A percentile compares a stretch with the other conserved stretches of the same genome.
These are phyloP conservation scores for Sphecodes monilicornis DNA, from an alignment of 2,888 invertebrate genomes.

Conservation along the genomic window DNA sequence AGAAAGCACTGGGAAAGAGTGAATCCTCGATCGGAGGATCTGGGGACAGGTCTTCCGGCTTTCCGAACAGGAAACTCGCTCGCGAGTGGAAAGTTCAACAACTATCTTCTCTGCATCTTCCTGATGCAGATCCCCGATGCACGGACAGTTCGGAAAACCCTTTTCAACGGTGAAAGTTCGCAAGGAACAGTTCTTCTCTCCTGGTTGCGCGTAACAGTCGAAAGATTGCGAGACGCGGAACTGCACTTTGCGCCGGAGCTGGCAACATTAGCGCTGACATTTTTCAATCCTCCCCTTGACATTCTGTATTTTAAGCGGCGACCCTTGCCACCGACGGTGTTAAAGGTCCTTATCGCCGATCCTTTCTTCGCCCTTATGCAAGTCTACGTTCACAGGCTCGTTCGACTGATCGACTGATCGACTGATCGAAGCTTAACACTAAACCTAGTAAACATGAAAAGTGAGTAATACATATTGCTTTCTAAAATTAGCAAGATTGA, in stretches of 20 bases:
- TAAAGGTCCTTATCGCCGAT: not conserved
- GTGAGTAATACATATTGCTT: no score
- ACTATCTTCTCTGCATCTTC: not conserved
- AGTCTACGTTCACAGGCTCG: not conserved
- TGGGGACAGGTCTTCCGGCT: not conserved
- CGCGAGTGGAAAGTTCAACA: constrained; percentile 41
- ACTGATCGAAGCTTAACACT: not conserved
- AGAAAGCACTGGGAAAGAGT: not conserved
- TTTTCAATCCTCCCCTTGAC: constrained; percentile 22
- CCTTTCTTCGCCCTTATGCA: not conserved
- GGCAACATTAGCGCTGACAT: constrained; percentile 29
- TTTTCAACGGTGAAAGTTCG: constrained; percentile 10
- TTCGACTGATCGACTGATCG: not conserved
- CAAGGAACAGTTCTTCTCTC: not conserved
- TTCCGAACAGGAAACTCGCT: constrained; percentile 19
- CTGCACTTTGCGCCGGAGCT: constrained; percentile 12
- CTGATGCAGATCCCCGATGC: constrained; percentile 15
- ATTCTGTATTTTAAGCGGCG: constrained; percentile 46
- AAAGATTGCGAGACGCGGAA: constrained; percentile 11
- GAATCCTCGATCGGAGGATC: not conserved
- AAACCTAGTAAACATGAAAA: no score
- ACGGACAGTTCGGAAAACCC: not conserved
- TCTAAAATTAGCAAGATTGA: no score
- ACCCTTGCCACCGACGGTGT: constrained; percentile 47
- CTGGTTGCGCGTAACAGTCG: not conserved